These are phyloP conservation scores for Sthenelais limicola DNA, from an alignment of 2,888 invertebrate genomes.

Conservation along the genomic window DNA sequence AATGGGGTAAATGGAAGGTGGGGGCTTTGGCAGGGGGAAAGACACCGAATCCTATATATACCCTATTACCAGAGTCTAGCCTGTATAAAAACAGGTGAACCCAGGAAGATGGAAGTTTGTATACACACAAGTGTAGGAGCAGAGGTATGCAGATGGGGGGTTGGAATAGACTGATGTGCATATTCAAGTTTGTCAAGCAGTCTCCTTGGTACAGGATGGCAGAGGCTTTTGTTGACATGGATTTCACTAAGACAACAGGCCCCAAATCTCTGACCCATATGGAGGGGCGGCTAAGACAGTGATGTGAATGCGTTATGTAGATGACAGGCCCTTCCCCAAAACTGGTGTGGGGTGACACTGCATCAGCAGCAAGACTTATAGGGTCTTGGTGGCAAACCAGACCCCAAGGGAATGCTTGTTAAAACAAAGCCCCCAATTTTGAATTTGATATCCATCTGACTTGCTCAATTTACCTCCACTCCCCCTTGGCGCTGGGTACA, in stretches of 20 bases:
- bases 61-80: not conserved
- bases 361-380: too few species aligned
- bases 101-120: not conserved
- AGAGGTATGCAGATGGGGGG: conserved; percentile 4
- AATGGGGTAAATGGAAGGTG: conserved; percentile 7
- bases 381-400: too few species aligned
- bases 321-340: too few species aligned
- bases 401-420: too few species aligned
- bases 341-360: too few species aligned
- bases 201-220: too few species aligned
- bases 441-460: too few species aligned
- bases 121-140: conserved; percentile 2
- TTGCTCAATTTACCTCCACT: too few species aligned
- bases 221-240: conserved; percentile 2
- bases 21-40: not conserved
- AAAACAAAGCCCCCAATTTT: too few species aligned
- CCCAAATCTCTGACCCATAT: not conserved
- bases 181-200: conserved; percentile 11
- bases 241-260: conserved; percentile 35
- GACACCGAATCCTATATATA: not conserved
- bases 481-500: too few species aligned
- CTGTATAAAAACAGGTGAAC: not conserved
- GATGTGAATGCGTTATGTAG: conserved; percentile 13
- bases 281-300: conserved; percentile 8
- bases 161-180: conserved; percentile 1